Base-by-base conservation (phyloP, 2,888 invertebrate species). In the Ophion costatus region DNA sequence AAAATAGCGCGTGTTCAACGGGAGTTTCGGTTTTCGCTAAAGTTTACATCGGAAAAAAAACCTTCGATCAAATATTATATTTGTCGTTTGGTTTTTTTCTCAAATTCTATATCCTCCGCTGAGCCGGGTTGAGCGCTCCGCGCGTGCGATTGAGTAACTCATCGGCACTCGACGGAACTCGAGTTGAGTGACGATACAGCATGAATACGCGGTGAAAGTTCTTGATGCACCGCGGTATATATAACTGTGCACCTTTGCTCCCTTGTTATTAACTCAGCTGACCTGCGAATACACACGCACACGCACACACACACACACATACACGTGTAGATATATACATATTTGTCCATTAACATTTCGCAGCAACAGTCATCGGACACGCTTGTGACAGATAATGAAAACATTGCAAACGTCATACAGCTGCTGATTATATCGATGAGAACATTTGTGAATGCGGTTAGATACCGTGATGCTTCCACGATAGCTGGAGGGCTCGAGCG, bases 231-330 rank as follows among this genome's bases (percentile, higher is more conserved):
- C 80, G 42, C 61, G 63, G 80, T 56, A 85, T 76, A 85, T 84
- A 81, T 79, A 77, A 79, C 79, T 82, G 77, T 63, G 73, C 42
- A 82, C 85, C 82, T 82, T 80, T 85, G 80, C 77, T 77, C 85
- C 85, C 33, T 74, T 66, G 80, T 82, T 85, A 82, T 82, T 82
- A 85, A 85, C 85, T 82, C 82, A 14, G 69, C 57, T 80, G 85
- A 85, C 76, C 85, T 57, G 63, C 29, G 73, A 67, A 71, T 24
- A 64, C 33, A 66, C 17, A 76, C 22, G 56, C 22, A 63, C 33
- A 71, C 17, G 73, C 29, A 61, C 45, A 42, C 64, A 61, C 59
- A 33, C n/a, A n/a, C 22, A 63, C 33, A 71, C 17, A 76, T 20
- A 61, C 45, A 42, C 64, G 45, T 67, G n/a, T 59, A 29, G 22